These are phyloP conservation scores for Drosophila tropicalis DNA, from an alignment of 1,140 invertebrate species.

Conservation along the genomic window DNA sequence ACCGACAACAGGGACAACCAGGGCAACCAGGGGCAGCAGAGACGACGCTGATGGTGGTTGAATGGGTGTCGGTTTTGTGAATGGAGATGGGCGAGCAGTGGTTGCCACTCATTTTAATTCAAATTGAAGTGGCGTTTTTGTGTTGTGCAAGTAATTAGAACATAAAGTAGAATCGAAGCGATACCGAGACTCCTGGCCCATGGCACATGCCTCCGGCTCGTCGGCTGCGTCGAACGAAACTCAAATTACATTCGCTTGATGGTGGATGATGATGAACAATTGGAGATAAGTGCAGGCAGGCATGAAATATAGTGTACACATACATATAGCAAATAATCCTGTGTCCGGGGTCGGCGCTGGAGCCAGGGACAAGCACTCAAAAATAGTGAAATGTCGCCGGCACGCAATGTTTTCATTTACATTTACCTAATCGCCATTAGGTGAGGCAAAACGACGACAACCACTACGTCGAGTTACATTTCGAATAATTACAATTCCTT, in stretches of 20 bases:
- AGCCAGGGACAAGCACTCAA: neutral
- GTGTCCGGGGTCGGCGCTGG: conserved; percentile 1
- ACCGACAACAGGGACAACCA: neutral
- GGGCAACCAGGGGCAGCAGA: conserved; percentile 12
- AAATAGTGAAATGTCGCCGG: conserved; percentile 68
- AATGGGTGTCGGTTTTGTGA: neutral
- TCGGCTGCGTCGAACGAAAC: neutral
- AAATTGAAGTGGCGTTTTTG: conserved; percentile 78
- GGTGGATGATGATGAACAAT: conserved; percentile 64
- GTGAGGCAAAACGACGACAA: conserved; percentile 25
- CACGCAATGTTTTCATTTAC: conserved; percentile 81
- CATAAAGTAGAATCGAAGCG: conserved; percentile 74
- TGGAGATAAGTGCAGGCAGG: conserved; percentile 79
- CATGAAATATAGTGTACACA: conserved; percentile 60
- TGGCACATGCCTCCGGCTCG: conserved; percentile 42
- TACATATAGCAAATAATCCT: conserved; percentile 65
- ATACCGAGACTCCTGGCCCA: conserved; percentile 30
- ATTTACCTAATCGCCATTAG: conserved; percentile 80
- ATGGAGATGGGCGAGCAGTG: neutral
- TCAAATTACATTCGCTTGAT: conserved; percentile 18
- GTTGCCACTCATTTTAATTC: conserved; percentile 72
- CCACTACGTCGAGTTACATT: conserved; percentile 44
- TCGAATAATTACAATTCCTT: conserved; percentile 64
- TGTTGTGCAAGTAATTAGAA: conserved; percentile 80
- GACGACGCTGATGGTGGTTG: neutral